A percentile compares a stretch with the other conserved stretches of the same genome.
These are phyloP conservation scores for Nesometra sesokonis DNA, from an alignment of 35 echinoderm and acorn worm genomes.

Conservation along the genomic window DNA sequence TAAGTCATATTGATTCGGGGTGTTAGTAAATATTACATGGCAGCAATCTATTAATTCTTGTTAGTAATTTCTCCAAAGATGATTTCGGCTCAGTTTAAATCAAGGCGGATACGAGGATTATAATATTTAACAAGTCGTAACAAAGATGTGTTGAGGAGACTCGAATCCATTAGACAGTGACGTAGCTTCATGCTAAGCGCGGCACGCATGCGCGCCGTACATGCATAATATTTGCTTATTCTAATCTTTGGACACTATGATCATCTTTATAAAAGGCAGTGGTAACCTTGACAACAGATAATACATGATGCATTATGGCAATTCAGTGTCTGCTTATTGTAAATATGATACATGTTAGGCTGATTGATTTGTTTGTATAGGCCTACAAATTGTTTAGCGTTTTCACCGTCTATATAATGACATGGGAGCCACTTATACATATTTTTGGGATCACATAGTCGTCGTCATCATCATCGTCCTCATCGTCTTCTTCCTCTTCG, in stretches of 20 bases:
- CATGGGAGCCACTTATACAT: background rate
- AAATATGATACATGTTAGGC: too few relatives aligned
- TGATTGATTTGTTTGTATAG: too few relatives aligned
- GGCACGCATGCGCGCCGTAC: too few relatives aligned
- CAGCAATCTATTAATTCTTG: background rate
- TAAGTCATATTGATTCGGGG: background rate
- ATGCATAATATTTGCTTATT: too few relatives aligned
- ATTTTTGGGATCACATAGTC: background rate
- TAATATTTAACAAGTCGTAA: background rate
- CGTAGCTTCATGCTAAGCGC: too few relatives aligned
- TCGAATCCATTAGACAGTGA: background rate
- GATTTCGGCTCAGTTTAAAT: background rate
- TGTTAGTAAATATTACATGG: constrained; percentile 1
- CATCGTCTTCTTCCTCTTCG: background rate
- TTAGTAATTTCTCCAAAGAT: background rate
- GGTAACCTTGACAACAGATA: too few relatives aligned
- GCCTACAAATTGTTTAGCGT: background rate
- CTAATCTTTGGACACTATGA: too few relatives aligned
- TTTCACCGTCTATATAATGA: background rate
- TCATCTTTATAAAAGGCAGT: too few relatives aligned
- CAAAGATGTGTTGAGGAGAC: too few relatives aligned
- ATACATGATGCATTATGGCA: too few relatives aligned
- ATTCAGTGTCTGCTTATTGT: too few relatives aligned
- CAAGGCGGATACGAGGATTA: background rate
- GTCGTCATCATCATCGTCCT: background rate